Evolutionary conservation across 2,888 invertebrate genomes (phyloP).

Genomic region (Drosophila atripex): DNA sequence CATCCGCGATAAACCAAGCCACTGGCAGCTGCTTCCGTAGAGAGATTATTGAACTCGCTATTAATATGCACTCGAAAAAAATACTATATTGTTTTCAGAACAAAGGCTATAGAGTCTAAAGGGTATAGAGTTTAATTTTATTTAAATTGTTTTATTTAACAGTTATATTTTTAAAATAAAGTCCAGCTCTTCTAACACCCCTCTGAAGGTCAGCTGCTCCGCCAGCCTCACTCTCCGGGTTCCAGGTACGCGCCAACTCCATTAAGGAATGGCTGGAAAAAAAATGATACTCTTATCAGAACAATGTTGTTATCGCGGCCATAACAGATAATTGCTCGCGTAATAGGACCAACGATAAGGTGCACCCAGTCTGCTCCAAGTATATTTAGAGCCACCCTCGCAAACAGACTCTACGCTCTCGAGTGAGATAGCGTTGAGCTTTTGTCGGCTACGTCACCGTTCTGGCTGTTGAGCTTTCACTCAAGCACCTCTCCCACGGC

Average conservation of each 20-base stretch:
- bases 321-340: slow-evolving; percentile 9
- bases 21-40: slow-evolving; percentile 1
- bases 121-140: not conserved
- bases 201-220: slow-evolving; percentile 18
- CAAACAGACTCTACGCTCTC: not conserved
- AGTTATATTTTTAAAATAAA: too few relatives aligned
- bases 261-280: not conserved
- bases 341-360: slow-evolving; percentile 24
- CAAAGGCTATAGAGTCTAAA: not conserved
- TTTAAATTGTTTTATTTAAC: too few relatives aligned
- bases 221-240: not conserved
- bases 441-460: slow-evolving; percentile 22
- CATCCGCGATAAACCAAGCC: not conserved
- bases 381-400: slow-evolving; percentile 22
- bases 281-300: not conserved
- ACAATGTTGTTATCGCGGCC: slow-evolving; percentile 3
- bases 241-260: not conserved
- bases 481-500: slow-evolving; percentile 19
- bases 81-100: not conserved
- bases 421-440: slow-evolving; percentile 8
- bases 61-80: not conserved
- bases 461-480: slow-evolving; percentile 21
- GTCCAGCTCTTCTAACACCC: too few relatives aligned
- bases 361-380: not conserved
- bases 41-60: slow-evolving; percentile 2